Percentiles rank a stretch among this genome's conserved stretches.
Conservation (phyloP, 2,888 invertebrate genomes). For the Caenorhabditis zanzibari region DNA sequence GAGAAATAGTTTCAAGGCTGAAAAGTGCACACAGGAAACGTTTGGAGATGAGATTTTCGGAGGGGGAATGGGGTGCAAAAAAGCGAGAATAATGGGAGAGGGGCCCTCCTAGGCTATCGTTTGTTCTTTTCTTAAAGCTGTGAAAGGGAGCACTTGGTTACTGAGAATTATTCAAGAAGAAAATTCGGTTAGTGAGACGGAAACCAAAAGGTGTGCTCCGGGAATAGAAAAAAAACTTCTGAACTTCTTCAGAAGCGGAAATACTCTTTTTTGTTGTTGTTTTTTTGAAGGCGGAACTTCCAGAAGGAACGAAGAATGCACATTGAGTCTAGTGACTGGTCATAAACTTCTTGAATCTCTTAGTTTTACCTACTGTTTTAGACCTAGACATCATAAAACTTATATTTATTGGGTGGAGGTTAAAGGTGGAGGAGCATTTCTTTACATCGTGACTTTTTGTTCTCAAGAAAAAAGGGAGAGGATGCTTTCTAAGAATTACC, state of each 20-base stretch:
- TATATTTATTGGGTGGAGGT: conserved; percentile 23
- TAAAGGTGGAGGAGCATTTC: neutral
- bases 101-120: conserved; percentile 28
- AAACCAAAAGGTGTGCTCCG: conserved; percentile 31
- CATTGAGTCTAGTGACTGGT: conserved; percentile 15
- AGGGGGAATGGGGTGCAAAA: conserved; percentile 35
- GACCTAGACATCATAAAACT: conserved; percentile 38
- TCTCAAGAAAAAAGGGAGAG: conserved; percentile 5
- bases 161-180: conserved; percentile 57
- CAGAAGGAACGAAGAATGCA: neutral
- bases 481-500: conserved; percentile 3
- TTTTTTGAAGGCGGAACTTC: no score
- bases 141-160: conserved; percentile 19
- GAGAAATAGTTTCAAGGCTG: conserved; percentile 8
- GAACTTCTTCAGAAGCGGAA: neutral
- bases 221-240: neutral
- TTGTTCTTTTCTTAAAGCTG: conserved; percentile 41
- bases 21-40: conserved; percentile 50
- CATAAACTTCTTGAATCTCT: neutral
- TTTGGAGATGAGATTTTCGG: conserved; percentile 33
- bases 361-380: conserved; percentile 9
- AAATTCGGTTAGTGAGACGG: conserved; percentile 62
- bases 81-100: conserved; percentile 18
- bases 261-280: no score
- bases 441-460: neutral